Percentiles rank a stretch among this genome's conserved stretches.
phyloP scores from a whole-genome alignment of 2,113 vertebrate species.

The Pelobates fuscus region DNA sequence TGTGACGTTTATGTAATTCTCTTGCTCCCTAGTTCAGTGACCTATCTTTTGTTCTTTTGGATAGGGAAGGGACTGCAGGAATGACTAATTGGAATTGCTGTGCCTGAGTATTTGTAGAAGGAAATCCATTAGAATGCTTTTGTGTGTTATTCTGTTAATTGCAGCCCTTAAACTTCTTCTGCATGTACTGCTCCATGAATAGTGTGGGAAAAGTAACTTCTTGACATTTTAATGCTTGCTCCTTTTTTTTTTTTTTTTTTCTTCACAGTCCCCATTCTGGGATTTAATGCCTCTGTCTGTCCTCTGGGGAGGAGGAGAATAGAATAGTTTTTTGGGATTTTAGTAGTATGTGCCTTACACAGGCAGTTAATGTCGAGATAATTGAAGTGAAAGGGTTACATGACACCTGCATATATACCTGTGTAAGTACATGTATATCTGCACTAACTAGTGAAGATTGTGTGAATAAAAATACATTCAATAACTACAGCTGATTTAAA shows the following conservation, averaged over 20 bases:
- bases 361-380: too few relatives aligned
- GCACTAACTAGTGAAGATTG: too few relatives aligned
- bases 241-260: neutral
- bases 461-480: too few relatives aligned
- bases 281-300: too few relatives aligned
- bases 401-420: too few relatives aligned
- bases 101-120: slow-evolving; percentile 43
- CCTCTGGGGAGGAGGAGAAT: too few relatives aligned
- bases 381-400: too few relatives aligned
- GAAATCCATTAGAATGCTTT: slow-evolving; percentile 19
- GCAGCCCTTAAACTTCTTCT: slow-evolving; percentile 9
- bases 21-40: neutral
- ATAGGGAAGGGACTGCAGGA: neutral
- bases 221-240: slow-evolving; percentile 1
- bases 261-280: neutral
- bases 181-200: neutral
- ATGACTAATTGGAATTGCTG: slow-evolving; percentile 37
- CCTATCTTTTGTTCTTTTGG: slow-evolving; percentile 13
- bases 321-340: too few relatives aligned
- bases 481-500: too few relatives aligned
- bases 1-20: slow-evolving; percentile 2
- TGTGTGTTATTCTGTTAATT: slow-evolving; percentile 11
- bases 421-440: too few relatives aligned
- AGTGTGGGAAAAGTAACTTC: slow-evolving; percentile 18
- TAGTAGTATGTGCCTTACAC: too few relatives aligned